A percentile compares a stretch with the other conserved stretches of the same genome.
These are phyloP conservation scores for Platyura marginata DNA, from an alignment of 1,140 invertebrate genomes.

Conservation along the genomic window DNA sequence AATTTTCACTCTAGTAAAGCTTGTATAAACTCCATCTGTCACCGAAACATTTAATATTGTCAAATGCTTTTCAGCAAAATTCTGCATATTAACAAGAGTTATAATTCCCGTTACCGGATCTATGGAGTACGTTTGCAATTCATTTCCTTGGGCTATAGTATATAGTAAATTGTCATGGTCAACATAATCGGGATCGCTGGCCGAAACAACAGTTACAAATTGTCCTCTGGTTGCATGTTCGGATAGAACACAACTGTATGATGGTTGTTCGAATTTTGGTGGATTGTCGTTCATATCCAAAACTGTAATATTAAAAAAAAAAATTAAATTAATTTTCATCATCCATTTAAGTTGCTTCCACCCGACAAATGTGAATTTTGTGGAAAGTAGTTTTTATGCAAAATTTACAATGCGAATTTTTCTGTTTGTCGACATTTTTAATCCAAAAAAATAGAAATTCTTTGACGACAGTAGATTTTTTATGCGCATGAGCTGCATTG, in stretches of 20 bases:
- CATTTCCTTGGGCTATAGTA: slow-evolving; percentile 68
- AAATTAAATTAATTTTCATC: no score
- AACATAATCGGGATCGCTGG: slow-evolving; percentile 67
- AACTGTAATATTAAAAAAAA: slow-evolving; percentile 31
- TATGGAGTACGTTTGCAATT: slow-evolving; percentile 67
- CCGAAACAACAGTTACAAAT: slow-evolving; percentile 72
- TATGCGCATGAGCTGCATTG: no score
- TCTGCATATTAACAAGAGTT: slow-evolving; percentile 35
- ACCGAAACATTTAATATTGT: slow-evolving; percentile 72
- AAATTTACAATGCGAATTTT: no score
- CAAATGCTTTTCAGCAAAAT: slow-evolving; percentile 32
- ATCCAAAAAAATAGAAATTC: no score
- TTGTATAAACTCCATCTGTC: slow-evolving; percentile 80
- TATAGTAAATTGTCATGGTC: slow-evolving; percentile 59
- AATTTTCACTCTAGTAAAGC: slow-evolving; percentile 62
- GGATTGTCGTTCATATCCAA: slow-evolving; percentile 76
- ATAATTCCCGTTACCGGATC: slow-evolving; percentile 45
- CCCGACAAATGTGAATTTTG: no score
- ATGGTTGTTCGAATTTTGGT: slow-evolving; percentile 64
- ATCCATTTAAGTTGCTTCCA: no score
- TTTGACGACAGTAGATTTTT: no score
- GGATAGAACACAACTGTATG: slow-evolving; percentile 61
- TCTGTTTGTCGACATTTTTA: no score
- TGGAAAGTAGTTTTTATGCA: no score
- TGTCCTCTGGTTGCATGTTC: slow-evolving; percentile 67